These are phyloP conservation scores for Xestobium rufovillosum DNA, from an alignment of 2,888 invertebrate species.

Conservation along the genomic window DNA sequence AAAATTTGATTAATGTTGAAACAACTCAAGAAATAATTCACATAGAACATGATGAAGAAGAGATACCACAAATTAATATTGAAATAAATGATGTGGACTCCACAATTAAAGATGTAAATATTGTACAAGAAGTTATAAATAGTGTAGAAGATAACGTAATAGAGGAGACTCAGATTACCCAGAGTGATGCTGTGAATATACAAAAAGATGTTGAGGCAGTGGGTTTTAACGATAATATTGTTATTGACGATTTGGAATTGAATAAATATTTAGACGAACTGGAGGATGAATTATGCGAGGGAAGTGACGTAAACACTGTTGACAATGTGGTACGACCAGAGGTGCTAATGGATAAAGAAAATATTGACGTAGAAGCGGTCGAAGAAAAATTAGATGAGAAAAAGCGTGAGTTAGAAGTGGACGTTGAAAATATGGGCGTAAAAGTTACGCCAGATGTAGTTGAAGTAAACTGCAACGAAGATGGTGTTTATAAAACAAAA, in stretches of 20 bases:
- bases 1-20: constrained; percentile 14
- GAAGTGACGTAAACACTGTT: constrained; percentile 9
- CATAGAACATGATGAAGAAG: too few species aligned
- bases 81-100: constrained; percentile 23
- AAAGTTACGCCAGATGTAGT: not conserved
- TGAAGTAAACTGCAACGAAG: not conserved
- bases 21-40: constrained; percentile 10
- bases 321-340: constrained; percentile 6
- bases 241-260: constrained; percentile 37
- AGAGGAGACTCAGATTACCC: constrained; percentile 9
- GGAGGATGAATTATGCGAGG: constrained; percentile 36
- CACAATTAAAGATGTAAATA: constrained; percentile 9
- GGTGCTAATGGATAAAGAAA: constrained; percentile 7
- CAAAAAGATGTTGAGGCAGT: constrained; percentile 19
- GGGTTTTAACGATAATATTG: constrained; percentile 33
- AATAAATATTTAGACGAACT: constrained; percentile 37
- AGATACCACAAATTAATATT: too few species aligned
- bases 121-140: constrained; percentile 7
- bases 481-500: not conserved
- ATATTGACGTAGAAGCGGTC: constrained; percentile 22
- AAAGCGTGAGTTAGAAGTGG: constrained; percentile 14
- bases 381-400: constrained; percentile 22
- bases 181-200: constrained; percentile 5
- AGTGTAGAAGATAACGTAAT: constrained; percentile 11
- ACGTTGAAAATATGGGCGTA: constrained; percentile 4